Percentiles rank a stretch among this genome's conserved stretches.
Conservation (phyloP, 2,797 vertebrate genomes). For the Notolabrus celidotus region DNA sequence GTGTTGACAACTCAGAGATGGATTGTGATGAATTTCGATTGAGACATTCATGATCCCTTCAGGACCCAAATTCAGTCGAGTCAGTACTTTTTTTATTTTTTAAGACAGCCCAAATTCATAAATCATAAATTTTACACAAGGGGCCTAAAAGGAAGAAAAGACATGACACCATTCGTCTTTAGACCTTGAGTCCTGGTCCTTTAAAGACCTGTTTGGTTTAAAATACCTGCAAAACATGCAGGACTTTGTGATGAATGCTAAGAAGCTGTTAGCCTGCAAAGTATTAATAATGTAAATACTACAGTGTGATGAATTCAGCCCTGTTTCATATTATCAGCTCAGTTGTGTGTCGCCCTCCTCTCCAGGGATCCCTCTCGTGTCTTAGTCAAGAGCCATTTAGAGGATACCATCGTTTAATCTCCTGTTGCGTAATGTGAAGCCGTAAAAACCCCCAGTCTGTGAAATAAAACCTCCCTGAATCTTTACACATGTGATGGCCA, state of each 20-base stretch:
- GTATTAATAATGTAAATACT: too few species aligned
- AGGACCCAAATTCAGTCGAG: background rate
- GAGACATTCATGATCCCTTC: background rate
- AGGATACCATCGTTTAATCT: conserved; percentile 55
- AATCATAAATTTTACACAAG: too few species aligned
- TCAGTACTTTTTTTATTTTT: too few species aligned
- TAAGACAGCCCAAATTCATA: too few species aligned
- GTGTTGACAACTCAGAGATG: too few species aligned
- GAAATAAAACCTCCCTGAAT: conserved; percentile 22
- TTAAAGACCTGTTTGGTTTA: too few species aligned
- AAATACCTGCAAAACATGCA: background rate
- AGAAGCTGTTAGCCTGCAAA: too few species aligned
- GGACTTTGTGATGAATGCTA: background rate
- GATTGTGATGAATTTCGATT: too few species aligned
- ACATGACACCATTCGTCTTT: too few species aligned
- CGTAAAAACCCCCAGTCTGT: conserved; percentile 57
- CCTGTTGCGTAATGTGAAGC: conserved; percentile 43
- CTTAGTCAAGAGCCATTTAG: conserved; percentile 50
- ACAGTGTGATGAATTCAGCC: conserved; percentile 19
- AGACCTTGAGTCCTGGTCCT: too few species aligned
- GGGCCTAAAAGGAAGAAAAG: too few species aligned
- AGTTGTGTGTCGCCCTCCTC: conserved; percentile 35
- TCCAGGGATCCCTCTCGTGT: conserved; percentile 49
- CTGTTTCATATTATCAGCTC: conserved; percentile 63
- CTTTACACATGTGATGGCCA: conserved; percentile 48